Base-by-base conservation (phyloP, 2,113 vertebrate species). In the Prunella himalayana region DNA sequence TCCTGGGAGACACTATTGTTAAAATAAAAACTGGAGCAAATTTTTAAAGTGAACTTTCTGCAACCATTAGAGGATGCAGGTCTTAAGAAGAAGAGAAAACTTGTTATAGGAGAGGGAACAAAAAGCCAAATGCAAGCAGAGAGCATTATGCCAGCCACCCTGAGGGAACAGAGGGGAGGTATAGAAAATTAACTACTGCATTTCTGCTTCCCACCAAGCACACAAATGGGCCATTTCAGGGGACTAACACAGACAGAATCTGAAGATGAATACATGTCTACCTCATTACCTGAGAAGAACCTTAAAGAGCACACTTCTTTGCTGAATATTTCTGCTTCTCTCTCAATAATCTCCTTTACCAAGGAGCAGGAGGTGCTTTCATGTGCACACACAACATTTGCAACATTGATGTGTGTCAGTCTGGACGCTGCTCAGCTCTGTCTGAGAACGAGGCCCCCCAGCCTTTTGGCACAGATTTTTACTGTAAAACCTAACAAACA, bases 41-140 rank as follows among this genome's bases (percentile, higher is more conserved):
- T 44, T 56, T 93, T 95, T 80, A 30, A 92, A 89, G 81, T 28
- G 70, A 96, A 92, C 45, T 79, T 93, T 87, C 79, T 69, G n/a
- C 54, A 72, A 8, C 64, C 56, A n/a, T 85, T 89, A 79, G 78
- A 91, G 37, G 84, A 92, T 10, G 42, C 22, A 92, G 69, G 28
- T 91, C 78, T 76, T 79, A 44, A 68, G 81, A 76, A 93, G 78
- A 86, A 47, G 79, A 83, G 50, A 92, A 90, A 89, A 91, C 50
- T 85, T 72, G 53, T 59, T 91, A 54, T 1, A 69, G 31, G 53
- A 64, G 41, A 56, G 39, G 61, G 86, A 95, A 89, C 63, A 92
- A 92, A 95, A 95, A 89, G 45, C 49, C 57, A 61, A 91, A 96
- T 87, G 63, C 89, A 92, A 78, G 89, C 50, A 84, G 65, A 91